Conservation (phyloP, 2,797 vertebrate genomes). For the Heterohyrax brucei region DNA sequence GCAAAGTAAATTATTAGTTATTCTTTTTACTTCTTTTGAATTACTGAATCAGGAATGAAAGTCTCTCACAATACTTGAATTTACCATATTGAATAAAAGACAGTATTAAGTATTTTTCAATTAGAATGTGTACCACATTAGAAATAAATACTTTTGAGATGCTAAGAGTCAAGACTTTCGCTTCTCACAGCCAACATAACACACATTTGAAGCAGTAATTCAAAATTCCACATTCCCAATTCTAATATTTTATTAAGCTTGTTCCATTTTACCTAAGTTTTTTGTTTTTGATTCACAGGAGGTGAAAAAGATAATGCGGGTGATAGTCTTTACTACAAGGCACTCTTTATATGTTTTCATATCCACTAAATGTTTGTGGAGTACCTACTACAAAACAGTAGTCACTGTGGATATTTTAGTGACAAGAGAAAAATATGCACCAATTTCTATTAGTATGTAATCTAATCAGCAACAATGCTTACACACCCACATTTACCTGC, state of each 20-base stretch:
- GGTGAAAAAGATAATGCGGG: background rate
- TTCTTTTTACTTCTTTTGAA: background rate
- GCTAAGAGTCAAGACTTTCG: background rate
- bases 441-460: background rate
- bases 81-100: background rate
- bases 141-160: constrained; percentile 1
- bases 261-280: background rate
- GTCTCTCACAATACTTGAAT: background rate
- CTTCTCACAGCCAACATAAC: background rate
- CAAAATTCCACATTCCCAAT: background rate
- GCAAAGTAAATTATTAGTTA: background rate
- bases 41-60: background rate
- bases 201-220: constrained; percentile 33
- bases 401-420: background rate
- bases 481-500: rapidly evolving
- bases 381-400: background rate
- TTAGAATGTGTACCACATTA: background rate
- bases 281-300: background rate
- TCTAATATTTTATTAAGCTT: background rate
- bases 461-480: background rate
- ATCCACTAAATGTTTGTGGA: background rate
- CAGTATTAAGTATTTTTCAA: background rate
- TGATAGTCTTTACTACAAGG: background rate
- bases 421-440: background rate
- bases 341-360: background rate